Evolutionary conservation across 2,888 invertebrate species (phyloP), one percentile per base, ranked within the genome.

Genomic region (Folsomia manolachei): DNA sequence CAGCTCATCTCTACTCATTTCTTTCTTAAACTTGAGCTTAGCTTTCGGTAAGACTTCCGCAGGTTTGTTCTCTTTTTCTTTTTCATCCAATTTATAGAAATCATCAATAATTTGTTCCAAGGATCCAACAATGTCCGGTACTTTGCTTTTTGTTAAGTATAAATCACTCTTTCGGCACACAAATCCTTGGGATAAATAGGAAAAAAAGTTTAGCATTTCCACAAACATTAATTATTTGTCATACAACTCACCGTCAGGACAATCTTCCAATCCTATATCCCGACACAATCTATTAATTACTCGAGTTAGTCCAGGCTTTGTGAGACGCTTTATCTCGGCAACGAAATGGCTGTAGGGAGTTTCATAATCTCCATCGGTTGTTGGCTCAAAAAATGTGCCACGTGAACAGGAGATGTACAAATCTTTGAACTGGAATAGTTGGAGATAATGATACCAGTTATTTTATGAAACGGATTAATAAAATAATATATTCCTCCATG

Each of bases 331-430:
- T 24, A 61, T 61, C 11, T 62, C 63, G 0, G 27, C 62, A 11
- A 39, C 7, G 1, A 66, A 53, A 52, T 23, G 9, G 11, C 23
- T 4, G 23, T 25, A 66, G 7, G 7, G 23, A 52, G 11, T 63
- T n/a, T n/a, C 19, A n/a, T 19, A 53, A 1, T 71, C 63, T 21
- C 64, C 70, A 0, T 61, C 19, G 21, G 21, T n/a, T 62, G 51
- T 24, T 2, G 21, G 11, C 21, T 72, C 51, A 60, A 67, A 69
- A 52, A 70, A 63, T 1, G 18, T 9, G 7, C 70, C 70, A 14
- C 24, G n/a, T 51, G 51, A 71, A 62, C 72, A 72, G 14, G 67
- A 1, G 24, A 63, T 62, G 60, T 74, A 74, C 11, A 71, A 62
- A 7, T 60, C 71, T 1, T 27, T 26, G 21, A 74, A 51, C 72